Evolutionary conservation across 2,113 vertebrate species (phyloP).

Genomic region (Megaceryle torquata): DNA sequence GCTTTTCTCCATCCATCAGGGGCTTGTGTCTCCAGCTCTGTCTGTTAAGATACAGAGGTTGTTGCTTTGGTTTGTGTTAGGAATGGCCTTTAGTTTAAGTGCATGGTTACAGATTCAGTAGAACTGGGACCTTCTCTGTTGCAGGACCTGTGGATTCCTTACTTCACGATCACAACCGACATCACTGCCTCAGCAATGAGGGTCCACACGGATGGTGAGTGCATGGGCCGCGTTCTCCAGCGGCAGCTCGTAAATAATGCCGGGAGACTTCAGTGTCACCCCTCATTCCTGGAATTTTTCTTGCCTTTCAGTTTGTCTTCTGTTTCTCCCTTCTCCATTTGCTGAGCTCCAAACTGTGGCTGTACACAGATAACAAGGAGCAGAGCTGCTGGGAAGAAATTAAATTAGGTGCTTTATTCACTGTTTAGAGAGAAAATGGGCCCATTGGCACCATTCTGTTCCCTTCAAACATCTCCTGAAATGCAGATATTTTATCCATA

Average conservation of each 20-base stretch:
- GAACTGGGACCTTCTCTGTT: neutral
- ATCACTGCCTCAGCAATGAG: constrained; percentile 92
- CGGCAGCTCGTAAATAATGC: neutral
- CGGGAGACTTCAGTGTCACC: neutral
- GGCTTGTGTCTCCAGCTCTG: neutral
- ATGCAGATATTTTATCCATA: neutral
- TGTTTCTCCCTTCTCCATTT: neutral
- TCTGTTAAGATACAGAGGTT: neutral
- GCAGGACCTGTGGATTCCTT: constrained; percentile 93
- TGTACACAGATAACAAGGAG: neutral
- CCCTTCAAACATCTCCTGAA: neutral
- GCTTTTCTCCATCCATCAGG: neutral
- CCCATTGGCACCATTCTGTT: neutral
- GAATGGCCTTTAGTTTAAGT: neutral
- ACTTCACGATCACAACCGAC: constrained; percentile 91
- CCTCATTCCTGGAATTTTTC: neutral
- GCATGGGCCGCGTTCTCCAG: neutral
- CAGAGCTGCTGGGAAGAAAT: neutral
- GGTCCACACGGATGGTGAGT: constrained; percentile 88
- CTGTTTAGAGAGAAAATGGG: neutral
- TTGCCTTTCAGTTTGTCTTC: neutral
- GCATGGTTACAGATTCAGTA: neutral
- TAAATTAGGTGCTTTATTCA: neutral
- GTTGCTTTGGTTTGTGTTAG: neutral
- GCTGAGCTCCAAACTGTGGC: neutral